Percentiles rank a stretch among this genome's conserved stretches.
Evolutionary conservation across 2,797 vertebrate genomes (phyloP).

Genomic region (Pangasius larnaudii): DNA sequence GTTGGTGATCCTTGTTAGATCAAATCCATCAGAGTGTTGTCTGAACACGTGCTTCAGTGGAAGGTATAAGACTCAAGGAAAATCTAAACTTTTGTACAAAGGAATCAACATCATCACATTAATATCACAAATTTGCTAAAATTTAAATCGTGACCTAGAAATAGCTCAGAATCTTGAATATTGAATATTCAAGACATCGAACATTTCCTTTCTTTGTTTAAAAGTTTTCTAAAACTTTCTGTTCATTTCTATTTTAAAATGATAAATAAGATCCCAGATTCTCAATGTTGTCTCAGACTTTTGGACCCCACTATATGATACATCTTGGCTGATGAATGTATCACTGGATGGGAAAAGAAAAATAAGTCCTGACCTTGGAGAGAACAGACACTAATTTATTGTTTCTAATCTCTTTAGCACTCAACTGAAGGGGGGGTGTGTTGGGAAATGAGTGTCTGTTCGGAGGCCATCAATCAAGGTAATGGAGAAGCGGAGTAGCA

Average conservation of each 20-base stretch:
- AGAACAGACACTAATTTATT: constrained; percentile 54
- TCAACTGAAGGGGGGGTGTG: neutral
- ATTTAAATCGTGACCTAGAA: neutral
- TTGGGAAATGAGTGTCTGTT: constrained; percentile 16
- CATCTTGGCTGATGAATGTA: neutral
- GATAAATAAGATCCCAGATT: neutral
- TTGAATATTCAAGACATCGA: neutral
- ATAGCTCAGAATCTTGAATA: neutral
- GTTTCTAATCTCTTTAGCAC: constrained; percentile 60
- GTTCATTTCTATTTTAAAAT: neutral
- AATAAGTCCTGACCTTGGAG: constrained; percentile 49
- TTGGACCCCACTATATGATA: neutral
- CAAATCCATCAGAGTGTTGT: neutral
- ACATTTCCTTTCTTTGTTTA: neutral
- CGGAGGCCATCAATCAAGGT: constrained; percentile 54
- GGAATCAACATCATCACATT: too few species aligned
- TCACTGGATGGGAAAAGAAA: constrained; percentile 35
- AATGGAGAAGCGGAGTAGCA: constrained; percentile 51
- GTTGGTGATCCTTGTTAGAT: neutral
- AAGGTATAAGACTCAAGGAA: neutral
- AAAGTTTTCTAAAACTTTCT: neutral
- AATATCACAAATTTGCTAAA: neutral
- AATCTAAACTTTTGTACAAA: neutral
- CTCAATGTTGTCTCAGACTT: neutral
- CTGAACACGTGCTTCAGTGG: neutral